A percentile compares a stretch with the other conserved stretches of the same genome.
These are phyloP conservation scores for Apogon talboti DNA, from an alignment of 2,797 vertebrate species.

Conservation along the genomic window DNA sequence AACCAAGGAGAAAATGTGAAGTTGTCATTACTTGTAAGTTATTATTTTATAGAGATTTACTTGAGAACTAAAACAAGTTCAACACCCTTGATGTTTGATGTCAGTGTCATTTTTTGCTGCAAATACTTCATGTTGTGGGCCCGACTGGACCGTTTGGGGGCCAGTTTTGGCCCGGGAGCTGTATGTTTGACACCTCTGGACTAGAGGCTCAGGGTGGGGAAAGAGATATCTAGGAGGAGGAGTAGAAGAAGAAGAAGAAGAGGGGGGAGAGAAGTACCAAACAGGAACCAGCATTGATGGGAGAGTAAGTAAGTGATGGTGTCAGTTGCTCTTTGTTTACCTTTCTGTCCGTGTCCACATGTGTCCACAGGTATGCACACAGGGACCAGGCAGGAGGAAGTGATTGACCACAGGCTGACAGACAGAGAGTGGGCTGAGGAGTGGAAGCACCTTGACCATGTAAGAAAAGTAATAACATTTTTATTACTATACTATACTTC, in stretches of 20 bases:
- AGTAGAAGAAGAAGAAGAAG: conserved; percentile 21
- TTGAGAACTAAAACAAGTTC: too few relatives aligned
- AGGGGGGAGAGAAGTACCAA: conserved; percentile 13
- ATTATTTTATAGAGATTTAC: too few relatives aligned
- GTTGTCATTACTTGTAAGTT: too few relatives aligned
- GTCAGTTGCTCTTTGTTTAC: conserved; percentile 54
- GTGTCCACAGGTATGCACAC: conserved; percentile 84
- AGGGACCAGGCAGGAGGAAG: conserved; percentile 93
- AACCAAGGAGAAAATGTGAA: too few relatives aligned
- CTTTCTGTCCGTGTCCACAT: conserved; percentile 31
- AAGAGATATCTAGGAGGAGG: too few relatives aligned
- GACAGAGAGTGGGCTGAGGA: conserved; percentile 99
- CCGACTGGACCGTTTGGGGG: too few relatives aligned
- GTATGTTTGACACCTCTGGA: too few relatives aligned
- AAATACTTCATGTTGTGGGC: too few relatives aligned
- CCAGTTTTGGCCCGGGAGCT: too few relatives aligned
- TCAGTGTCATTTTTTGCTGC: too few relatives aligned
- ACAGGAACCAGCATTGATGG: conserved; percentile 18
- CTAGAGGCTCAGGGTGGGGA: too few relatives aligned
- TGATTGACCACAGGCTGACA: conserved; percentile 96
- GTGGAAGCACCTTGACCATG: conserved; percentile 99
- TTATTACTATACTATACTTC: conserved; percentile 83
- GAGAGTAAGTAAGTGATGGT: conserved; percentile 17
- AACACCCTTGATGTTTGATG: too few relatives aligned
- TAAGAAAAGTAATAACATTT: conserved; percentile 91